Evolutionary conservation across 2,888 invertebrate species (phyloP), one percentile per base, ranked within the genome.

Genomic region (Lypha dubia): DNA sequence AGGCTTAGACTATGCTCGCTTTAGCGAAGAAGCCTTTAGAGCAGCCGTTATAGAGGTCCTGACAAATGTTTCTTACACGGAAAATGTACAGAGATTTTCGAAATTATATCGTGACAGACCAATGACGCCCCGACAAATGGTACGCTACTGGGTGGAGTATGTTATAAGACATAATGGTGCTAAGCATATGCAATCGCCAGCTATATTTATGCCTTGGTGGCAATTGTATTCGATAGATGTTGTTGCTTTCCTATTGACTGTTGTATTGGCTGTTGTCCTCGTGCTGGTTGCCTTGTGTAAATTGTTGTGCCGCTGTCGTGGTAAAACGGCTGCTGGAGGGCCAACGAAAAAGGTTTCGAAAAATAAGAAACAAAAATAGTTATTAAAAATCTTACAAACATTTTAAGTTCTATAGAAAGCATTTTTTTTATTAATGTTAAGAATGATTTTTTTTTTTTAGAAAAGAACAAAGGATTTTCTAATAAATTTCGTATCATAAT

Each of bases 141-240:
- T 93, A 0, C 91, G 93, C 85, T 94, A 89, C 87, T 94, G 94
- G 94, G 92, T 93, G 41, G 94, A 94, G 86, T 94, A 94, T 88
- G 92, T 94, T 0, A 91, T 94, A 13, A 91, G 94, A 53, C 91
- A 94, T 88, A 93, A 93, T 49, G 94, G 94, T 9, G 93, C 93
- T 0, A 89, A 90, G 5, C 93, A 91, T 85, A 92, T 94, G 88
- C 93, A 93, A 83, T 93, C 93, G 87, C 93, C 93, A 7, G 93
- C 93, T 0, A 86, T 92, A 13, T 88, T 93, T 58, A 87, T 94
- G 80, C 92, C 90, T 79, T 93, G 92, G 91, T 82, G 93, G 22
- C 92, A 91, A 6, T 92, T 92, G 77, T 90, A 88, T 70, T 93
- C 93, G 89, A n/a, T 94, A 38, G 94, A 94, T 88, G 92, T 94